A percentile compares a stretch with the other conserved stretches of the same genome.
phyloP scores from a whole-genome alignment of 2,797 vertebrate species.

The Siniperca undulata region DNA sequence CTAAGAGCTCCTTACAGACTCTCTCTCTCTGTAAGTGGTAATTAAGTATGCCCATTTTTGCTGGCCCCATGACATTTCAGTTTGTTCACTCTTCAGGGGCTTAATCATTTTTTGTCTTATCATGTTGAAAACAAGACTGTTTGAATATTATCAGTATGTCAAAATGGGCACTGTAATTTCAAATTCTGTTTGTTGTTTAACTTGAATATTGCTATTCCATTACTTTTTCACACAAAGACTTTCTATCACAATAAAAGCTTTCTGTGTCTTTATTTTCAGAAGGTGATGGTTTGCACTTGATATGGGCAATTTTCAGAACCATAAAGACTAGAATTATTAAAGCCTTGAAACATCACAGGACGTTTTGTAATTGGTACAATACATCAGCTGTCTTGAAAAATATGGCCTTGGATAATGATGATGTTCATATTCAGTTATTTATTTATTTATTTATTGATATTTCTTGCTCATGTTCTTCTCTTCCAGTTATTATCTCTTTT shows the following conservation, averaged over 20 bases:
- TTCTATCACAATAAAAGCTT: constrained; percentile 26
- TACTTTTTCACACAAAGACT: constrained; percentile 13
- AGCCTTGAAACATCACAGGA: constrained; percentile 14
- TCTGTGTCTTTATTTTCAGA: constrained; percentile 15
- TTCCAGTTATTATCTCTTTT: constrained; percentile 12
- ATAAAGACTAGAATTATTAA: constrained; percentile 6
- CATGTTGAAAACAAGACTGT: constrained; percentile 41
- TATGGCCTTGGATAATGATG: constrained; percentile 4
- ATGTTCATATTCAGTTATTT: background rate
- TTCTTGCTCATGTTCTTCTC: constrained; percentile 3
- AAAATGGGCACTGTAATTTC: constrained; percentile 21
- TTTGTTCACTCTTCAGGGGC: constrained; percentile 53
- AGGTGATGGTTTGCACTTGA: background rate
- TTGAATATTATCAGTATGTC: constrained; percentile 45
- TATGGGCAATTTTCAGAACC: constrained; percentile 14
- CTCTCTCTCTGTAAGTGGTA: constrained; percentile 59
- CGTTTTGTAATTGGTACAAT: constrained; percentile 15
- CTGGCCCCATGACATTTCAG: constrained; percentile 62
- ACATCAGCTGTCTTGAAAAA: constrained; percentile 10
- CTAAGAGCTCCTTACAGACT: constrained; percentile 58
- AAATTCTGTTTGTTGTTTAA: constrained; percentile 21
- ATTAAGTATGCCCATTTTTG: constrained; percentile 68
- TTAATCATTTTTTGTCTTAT: constrained; percentile 59
- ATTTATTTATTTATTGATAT: constrained; percentile 1
- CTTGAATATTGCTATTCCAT: constrained; percentile 14